Evolutionary conservation across 2,797 vertebrate genomes (phyloP).

Genomic region (Helostoma temminkii): DNA sequence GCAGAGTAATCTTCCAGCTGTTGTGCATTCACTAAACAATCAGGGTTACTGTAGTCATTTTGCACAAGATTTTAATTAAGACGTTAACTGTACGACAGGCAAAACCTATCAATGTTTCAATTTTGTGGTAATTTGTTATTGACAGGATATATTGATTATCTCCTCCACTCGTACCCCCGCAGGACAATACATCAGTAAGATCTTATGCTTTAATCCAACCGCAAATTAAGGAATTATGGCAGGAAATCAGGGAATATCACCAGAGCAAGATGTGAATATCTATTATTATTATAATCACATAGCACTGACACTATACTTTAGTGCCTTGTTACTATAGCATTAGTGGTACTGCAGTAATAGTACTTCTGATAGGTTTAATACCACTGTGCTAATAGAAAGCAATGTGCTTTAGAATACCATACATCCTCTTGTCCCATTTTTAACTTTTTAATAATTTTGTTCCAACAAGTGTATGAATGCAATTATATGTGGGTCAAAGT

Average conservation of each 20-base stretch:
- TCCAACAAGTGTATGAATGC: not conserved
- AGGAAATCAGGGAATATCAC: slow-evolving; percentile 23
- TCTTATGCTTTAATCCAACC: slow-evolving; percentile 11
- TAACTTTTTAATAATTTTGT: not conserved
- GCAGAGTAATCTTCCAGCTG: not conserved
- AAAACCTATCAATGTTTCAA: slow-evolving; percentile 39
- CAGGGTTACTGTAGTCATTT: slow-evolving; percentile 20
- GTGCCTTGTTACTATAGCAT: too few species aligned
- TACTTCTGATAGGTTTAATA: not conserved
- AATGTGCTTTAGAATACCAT: not conserved
- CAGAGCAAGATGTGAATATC: not conserved
- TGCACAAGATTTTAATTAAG: slow-evolving; percentile 23
- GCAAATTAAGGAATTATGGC: slow-evolving; percentile 21
- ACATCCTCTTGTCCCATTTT: not conserved
- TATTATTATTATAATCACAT: too few species aligned
- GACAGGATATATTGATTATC: slow-evolving; percentile 48
- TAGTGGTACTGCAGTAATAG: not conserved
- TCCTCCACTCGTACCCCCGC: slow-evolving; percentile 14
- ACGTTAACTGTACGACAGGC: not conserved
- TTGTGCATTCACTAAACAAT: not conserved
- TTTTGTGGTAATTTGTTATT: slow-evolving; percentile 47
- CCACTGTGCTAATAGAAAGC: not conserved
- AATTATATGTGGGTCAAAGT: slow-evolving; percentile 1
- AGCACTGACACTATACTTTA: not conserved
- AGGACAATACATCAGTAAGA: slow-evolving; percentile 17